phyloP scores from a whole-genome alignment of 2,113 vertebrate genomes.

The Hemibagrus wyckioides region DNA sequence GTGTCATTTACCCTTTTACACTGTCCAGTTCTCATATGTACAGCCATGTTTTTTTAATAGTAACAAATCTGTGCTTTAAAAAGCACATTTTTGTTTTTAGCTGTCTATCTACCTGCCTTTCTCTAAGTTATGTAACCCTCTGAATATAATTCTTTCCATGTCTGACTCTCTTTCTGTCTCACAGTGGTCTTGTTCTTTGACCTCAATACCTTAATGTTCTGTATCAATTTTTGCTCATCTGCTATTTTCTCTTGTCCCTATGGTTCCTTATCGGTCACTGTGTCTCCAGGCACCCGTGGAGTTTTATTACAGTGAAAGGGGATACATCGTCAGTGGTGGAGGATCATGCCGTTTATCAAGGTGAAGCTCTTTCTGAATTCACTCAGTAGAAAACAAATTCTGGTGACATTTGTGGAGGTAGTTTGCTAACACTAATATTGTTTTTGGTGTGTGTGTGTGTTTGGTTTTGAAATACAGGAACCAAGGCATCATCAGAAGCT shows the following conservation, averaged over 20 bases:
- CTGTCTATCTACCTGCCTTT: background rate
- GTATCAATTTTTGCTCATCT: background rate
- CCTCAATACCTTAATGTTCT: background rate
- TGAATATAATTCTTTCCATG: background rate
- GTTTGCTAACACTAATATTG: background rate
- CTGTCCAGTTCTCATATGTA: background rate
- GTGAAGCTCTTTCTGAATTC: constrained; percentile 66
- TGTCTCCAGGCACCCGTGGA: constrained; percentile 88
- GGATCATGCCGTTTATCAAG: constrained; percentile 89
- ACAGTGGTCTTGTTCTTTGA: background rate
- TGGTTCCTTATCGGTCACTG: constrained; percentile 1
- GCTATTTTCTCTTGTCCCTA: background rate
- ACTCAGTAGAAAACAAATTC: constrained; percentile 19
- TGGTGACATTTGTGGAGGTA: background rate
- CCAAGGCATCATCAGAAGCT: constrained; percentile 83
- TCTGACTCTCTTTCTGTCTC: background rate
- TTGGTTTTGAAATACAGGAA: constrained; percentile 72
- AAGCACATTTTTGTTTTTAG: background rate
- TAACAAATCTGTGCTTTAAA: no score
- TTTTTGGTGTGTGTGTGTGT: constrained; percentile 25
- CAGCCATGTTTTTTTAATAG: background rate
- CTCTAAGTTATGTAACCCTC: background rate
- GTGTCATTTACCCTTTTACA: background rate
- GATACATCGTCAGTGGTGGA: constrained; percentile 81
- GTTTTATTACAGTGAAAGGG: constrained; percentile 89